Percentiles rank a stretch among this genome's conserved stretches.
These are phyloP conservation scores for Phortica variegata DNA, from an alignment of 1,140 invertebrate genomes.

Conservation along the genomic window DNA sequence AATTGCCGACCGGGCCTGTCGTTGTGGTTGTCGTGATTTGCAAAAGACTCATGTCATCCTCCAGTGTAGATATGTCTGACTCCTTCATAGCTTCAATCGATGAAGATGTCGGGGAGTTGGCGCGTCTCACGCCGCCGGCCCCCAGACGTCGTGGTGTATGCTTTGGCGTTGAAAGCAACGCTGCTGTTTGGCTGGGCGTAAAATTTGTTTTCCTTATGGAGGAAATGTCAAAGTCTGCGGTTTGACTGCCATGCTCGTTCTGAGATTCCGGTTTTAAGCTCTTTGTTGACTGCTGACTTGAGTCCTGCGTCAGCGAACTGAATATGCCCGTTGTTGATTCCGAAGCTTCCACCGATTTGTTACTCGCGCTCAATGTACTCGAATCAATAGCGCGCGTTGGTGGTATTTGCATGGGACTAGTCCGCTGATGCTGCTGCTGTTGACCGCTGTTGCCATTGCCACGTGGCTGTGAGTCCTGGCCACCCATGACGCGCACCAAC, in stretches of 20 bases:
- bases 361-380: background rate
- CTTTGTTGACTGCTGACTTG: slow-evolving; percentile 60
- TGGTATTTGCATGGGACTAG: slow-evolving; percentile 65
- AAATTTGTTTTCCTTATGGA: slow-evolving; percentile 42
- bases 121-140: background rate
- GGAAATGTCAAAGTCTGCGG: slow-evolving; percentile 32
- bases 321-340: slow-evolving; percentile 69
- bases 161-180: slow-evolving; percentile 47
- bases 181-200: slow-evolving; percentile 44
- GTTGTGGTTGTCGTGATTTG: slow-evolving; percentile 47
- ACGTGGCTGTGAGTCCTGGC: slow-evolving; percentile 18
- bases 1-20: slow-evolving; percentile 8
- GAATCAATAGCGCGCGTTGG: slow-evolving; percentile 7
- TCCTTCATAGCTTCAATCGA: slow-evolving; percentile 2
- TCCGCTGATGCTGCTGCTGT: slow-evolving; percentile 69
- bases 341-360: slow-evolving; percentile 6
- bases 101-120: background rate
- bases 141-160: slow-evolving; percentile 35
- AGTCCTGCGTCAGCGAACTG: slow-evolving; percentile 64
- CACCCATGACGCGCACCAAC: slow-evolving; percentile 74
- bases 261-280: slow-evolving; percentile 5
- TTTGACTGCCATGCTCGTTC: slow-evolving; percentile 17
- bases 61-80: slow-evolving; percentile 23
- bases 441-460: slow-evolving; percentile 69
- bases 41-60: slow-evolving; percentile 41